Base-by-base conservation (phyloP, 2,797 vertebrate species). In the Lepus oiostolus region DNA sequence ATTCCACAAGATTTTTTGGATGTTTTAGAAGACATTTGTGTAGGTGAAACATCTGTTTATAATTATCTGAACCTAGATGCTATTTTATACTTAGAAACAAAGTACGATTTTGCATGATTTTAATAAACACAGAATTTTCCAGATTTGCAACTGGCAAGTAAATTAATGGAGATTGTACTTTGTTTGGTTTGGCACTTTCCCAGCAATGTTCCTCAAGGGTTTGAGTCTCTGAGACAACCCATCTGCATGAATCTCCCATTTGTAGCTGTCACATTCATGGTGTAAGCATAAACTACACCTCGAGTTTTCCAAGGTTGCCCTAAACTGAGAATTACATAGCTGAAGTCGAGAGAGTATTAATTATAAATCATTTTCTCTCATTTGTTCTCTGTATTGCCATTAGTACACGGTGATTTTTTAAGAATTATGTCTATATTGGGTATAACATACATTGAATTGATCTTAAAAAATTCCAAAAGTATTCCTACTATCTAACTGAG, bases 51-150 rank as follows among this genome's bases (percentile, higher is more conserved):
- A 75, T 75, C 58, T 83, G 21, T 62, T 88, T 71, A 71, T 81
- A 85, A 96, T 62, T 63, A 75, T 83, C 38, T 77, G 75, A 85
- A 50, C 17, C 63, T 85, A 88, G 77, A 76, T 28, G 76, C 22
- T 70, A 10, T 80, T 84, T 88, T 81, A 42, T 65, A 77, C 2
- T 16, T 42, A 42, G 84, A 71, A 68, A 38, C 2, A 77, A 82
- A 70, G 10, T 47, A 68, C 30, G 30, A 62, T 88, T 91, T 71
- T 52, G 10, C 24, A 54, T 80, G 76, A 75, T 75, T 91, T 88
- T 38, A 93, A 24, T 38, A 35, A 1, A 60, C 21, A 24, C 24
- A 10, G 65, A 75, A 86, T 89, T 86, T 52, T 81, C 60, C 42
- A 87, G 19, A 67, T 67, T 84, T 70, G 54, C 7, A 63, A 63